phyloP scores from a whole-genome alignment of 2,888 invertebrate genomes.

The Alcis repandata region DNA sequence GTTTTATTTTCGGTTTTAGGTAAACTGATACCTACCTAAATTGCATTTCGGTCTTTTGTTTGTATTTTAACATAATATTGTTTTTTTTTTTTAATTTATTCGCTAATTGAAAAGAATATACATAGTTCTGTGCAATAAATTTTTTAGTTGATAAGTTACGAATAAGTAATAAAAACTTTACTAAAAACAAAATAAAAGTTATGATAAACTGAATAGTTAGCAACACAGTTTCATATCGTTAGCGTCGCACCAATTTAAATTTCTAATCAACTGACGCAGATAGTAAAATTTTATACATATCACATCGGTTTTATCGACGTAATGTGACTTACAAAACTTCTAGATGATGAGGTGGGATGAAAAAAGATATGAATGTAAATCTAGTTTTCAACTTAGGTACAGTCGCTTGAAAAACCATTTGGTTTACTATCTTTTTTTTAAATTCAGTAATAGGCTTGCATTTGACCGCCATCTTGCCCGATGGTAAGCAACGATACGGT shows the following conservation, averaged over 20 bases:
- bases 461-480: too few relatives aligned
- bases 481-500: too few relatives aligned
- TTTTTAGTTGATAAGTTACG: background rate
- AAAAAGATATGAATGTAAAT: background rate
- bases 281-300: constrained; percentile 27
- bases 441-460: too few relatives aligned
- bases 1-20: constrained; percentile 17
- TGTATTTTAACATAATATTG: too few relatives aligned
- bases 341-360: background rate
- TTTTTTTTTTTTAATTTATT: background rate
- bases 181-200: background rate
- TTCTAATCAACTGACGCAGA: constrained; percentile 40
- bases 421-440: too few relatives aligned
- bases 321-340: background rate
- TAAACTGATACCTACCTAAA: background rate
- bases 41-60: background rate
- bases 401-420: too few relatives aligned
- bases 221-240: constrained; percentile 10
- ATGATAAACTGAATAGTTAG: constrained; percentile 5
- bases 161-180: background rate
- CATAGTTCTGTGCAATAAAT: too few relatives aligned
- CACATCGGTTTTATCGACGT: constrained; percentile 11
- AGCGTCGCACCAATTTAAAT: constrained; percentile 14
- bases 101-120: too few relatives aligned
- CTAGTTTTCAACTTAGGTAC: background rate